phyloP scores from a whole-genome alignment of 2,113 vertebrate genomes.

The Diglossa brunneiventris region DNA sequence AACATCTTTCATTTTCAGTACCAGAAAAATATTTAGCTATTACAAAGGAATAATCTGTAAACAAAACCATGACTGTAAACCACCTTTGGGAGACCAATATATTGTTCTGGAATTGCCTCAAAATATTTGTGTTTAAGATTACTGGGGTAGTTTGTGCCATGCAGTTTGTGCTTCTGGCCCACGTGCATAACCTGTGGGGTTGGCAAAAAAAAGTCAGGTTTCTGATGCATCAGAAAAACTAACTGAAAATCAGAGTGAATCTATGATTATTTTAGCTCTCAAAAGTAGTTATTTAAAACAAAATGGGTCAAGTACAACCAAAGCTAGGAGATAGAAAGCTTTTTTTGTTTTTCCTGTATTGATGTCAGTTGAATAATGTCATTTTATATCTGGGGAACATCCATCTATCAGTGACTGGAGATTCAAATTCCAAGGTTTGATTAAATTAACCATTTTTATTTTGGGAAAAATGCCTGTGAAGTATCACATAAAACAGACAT shows the following conservation, averaged over 20 bases:
- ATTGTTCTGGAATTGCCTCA: not conserved
- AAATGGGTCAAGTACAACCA: not conserved
- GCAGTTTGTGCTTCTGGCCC: not conserved
- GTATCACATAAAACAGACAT: not conserved
- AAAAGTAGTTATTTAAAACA: not conserved
- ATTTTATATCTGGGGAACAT: not conserved
- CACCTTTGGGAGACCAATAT: not conserved
- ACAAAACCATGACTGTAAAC: not conserved
- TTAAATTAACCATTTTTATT: not conserved
- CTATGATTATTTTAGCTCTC: not conserved
- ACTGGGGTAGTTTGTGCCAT: not conserved
- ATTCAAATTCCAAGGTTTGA: not conserved
- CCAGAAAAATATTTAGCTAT: not conserved
- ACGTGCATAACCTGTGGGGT: not conserved
- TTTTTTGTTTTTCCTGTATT: not conserved
- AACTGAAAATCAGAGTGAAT: not conserved
- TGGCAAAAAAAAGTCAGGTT: not conserved
- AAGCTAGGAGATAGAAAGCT: not conserved
- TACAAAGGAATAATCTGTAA: not conserved
- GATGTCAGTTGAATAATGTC: not conserved
- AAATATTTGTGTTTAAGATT: not conserved
- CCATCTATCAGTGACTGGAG: not conserved
- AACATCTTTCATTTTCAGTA: not conserved
- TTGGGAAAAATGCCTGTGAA: not conserved
- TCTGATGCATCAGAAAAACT: not conserved